phyloP scores from a whole-genome alignment of 2,888 invertebrate genomes.

The Meta bourneti region DNA sequence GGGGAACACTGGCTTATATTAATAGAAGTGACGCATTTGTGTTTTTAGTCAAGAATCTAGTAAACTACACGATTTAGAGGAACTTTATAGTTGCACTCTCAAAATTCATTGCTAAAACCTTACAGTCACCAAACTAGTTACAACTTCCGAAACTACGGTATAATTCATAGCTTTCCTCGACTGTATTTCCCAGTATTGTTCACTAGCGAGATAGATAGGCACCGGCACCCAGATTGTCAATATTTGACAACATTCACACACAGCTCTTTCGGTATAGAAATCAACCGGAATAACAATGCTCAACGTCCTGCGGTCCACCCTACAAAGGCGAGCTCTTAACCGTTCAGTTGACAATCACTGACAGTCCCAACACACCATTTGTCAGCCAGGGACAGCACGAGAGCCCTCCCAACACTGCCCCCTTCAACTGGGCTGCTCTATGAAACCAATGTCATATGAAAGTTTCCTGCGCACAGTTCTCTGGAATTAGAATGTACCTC shows the following conservation, averaged over 20 bases:
- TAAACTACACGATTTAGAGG: no score
- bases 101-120: neutral
- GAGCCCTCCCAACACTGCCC: neutral
- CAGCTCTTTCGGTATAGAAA: constrained; percentile 31
- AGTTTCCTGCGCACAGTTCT: constrained; percentile 18
- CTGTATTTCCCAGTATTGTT: neutral
- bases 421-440: neutral
- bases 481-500: neutral
- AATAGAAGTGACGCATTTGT: no score
- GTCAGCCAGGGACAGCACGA: constrained; percentile 49
- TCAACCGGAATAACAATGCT: constrained; percentile 36
- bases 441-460: constrained; percentile 35
- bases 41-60: no score
- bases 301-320: constrained; percentile 37
- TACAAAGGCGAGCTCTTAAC: constrained; percentile 55
- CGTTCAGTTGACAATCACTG: constrained; percentile 55
- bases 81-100: no score
- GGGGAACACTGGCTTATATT: no score
- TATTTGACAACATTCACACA: constrained; percentile 34
- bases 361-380: constrained; percentile 68
- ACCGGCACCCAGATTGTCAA: neutral
- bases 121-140: neutral
- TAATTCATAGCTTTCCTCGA: neutral
- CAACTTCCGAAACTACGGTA: neutral
- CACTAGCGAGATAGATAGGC: neutral